Evolutionary conservation across 2,888 invertebrate species (phyloP).

Genomic region (Dolomedes plantarius): DNA sequence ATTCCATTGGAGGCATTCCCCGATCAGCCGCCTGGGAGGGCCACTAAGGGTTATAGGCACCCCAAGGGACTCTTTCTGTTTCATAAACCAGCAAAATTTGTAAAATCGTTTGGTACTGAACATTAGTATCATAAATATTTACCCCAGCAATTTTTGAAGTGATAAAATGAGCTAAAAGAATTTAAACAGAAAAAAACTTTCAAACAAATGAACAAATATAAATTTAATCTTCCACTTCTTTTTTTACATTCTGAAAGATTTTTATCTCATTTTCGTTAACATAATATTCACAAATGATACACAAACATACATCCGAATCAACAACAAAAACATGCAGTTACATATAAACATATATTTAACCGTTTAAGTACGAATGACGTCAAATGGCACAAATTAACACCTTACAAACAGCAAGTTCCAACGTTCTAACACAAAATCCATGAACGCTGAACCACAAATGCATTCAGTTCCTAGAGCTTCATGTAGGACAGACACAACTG

Average conservation of each 20-base stretch:
- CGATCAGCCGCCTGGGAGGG: no score
- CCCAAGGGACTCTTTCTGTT: no score
- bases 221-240: conserved; percentile 4
- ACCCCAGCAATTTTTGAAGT: no score
- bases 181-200: no score
- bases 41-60: no score
- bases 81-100: no score
- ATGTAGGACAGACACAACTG: not conserved
- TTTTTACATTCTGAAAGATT: not conserved
- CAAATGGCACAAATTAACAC: not conserved
- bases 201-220: conserved; percentile 7
- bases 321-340: not conserved
- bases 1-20: no score
- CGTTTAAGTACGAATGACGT: conserved; percentile 1
- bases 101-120: no score
- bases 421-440: not conserved
- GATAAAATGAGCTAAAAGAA: no score
- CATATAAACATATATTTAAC: not conserved
- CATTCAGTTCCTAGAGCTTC: not conserved
- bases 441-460: not conserved
- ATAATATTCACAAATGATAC: not conserved
- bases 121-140: no score
- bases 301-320: not conserved
- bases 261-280: not conserved
- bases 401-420: not conserved